Base-by-base conservation (phyloP, 2,888 invertebrate genomes). In the Rapana venosa region DNA sequence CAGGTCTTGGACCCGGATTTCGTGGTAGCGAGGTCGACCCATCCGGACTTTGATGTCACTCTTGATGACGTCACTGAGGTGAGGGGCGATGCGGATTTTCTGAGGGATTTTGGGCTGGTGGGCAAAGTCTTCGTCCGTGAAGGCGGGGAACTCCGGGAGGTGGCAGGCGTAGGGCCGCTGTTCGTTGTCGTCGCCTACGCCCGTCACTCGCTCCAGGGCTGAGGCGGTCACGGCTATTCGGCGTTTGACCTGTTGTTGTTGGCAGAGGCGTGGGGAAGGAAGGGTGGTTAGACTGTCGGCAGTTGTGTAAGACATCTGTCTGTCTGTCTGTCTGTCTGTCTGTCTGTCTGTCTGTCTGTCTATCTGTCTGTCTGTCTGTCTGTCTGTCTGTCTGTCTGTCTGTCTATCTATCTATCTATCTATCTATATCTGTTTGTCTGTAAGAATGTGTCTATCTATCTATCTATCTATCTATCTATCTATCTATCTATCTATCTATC, bases 21-120 rank as follows among this genome's bases (percentile, higher is more conserved):
- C 94, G 90, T 94, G 95, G 89, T 94, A 93, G 22, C 94, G 90
- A 11, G 95, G 95, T 26, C 94, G 89, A n/a, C 94, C 95, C 95
- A 95, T 95, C 58, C 95, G 91, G 20, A 93, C 93, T 56, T 92
- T 92, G 86, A 95, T 94, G 90, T 95, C 95, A 79, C 93, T 91
- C 70, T 92, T 91, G 81, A 95, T 95, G 8, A 95, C 94, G 32
- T 92, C 89, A 90, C 94, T 94, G 1, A 95, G 92, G 79, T 94
- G 93, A 0, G 95, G 95, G 6, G 95, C 94, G 26, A 95, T 94
- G 36, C 94, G 92, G 89, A 95, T 93, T 47, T 92, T 92, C 87
- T 95, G 95, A 11, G 94, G 93, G 36, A 95, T 94, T 88, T 93
- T 92, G 35, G 94, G 94, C 87, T 93, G 90, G 35, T 91, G 90